These are phyloP conservation scores for Patiria miniata DNA, from an alignment of 35 echinoderm and acorn worm species.

Conservation along the genomic window DNA sequence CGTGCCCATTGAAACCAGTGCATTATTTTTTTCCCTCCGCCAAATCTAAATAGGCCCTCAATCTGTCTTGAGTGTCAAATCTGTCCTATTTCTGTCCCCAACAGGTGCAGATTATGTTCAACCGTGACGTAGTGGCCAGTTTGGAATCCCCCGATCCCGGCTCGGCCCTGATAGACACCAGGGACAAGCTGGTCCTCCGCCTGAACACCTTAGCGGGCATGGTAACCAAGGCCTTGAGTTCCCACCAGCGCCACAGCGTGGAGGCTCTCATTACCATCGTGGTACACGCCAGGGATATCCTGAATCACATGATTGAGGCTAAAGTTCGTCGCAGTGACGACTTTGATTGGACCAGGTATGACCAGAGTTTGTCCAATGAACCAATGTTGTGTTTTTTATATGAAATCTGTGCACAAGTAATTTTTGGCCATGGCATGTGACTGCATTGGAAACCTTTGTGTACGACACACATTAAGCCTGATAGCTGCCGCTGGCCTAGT, in stretches of 20 bases:
- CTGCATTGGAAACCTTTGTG: no score
- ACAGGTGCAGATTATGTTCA: constrained; percentile 99
- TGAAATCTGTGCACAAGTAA: no score
- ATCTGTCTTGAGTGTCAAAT: neutral
- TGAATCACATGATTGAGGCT: constrained; percentile 76
- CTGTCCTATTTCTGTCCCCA: neutral
- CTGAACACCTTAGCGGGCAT: constrained; percentile 89
- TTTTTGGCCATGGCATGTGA: no score
- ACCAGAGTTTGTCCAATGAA: no score
- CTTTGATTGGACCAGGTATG: constrained; percentile 98
- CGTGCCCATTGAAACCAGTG: no score
- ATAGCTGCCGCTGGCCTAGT: no score
- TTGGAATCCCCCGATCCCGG: constrained; percentile 54
- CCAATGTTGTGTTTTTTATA: no score
- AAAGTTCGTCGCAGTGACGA: constrained; percentile 76
- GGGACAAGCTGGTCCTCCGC: constrained; percentile 68
- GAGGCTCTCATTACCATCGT: constrained; percentile 97
- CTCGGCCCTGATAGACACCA: constrained; percentile 49
- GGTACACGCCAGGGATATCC: constrained; percentile 94
- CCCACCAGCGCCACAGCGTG: constrained; percentile 81
- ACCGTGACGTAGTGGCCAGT: constrained; percentile 78
- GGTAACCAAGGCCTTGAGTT: constrained; percentile 71
- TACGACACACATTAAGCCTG: no score
- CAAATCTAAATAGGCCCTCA: no score
- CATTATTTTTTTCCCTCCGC: no score